Base-by-base conservation (phyloP, 2,797 vertebrate genomes). In the Dipus sagitta region DNA sequence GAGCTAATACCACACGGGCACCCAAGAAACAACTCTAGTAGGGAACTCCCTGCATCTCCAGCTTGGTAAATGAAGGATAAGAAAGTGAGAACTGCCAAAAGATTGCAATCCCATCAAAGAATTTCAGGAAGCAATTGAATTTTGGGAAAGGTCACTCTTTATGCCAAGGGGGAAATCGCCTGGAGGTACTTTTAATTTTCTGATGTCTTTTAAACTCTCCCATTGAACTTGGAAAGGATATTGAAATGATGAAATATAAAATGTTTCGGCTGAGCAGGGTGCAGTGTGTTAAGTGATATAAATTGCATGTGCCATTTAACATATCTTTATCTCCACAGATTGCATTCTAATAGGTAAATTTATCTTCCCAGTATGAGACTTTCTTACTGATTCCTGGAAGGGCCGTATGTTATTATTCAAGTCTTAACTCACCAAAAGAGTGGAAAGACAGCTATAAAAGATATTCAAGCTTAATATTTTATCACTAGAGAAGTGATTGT, bases 261-360 rank as follows among this genome's bases (percentile, higher is more conserved):
- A 80, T 60, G 42, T 82, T 94, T 91, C 86, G 52, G 79, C 83
- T 83, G 91, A 95, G 83, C 83, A 71, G 65, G 75, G n/a, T 93
- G 54, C 34, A 7, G 85, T 83, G 77, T 32, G 15, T 86, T 96
- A 94, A 93, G 87, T 74, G 71, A 92, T 92, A 72, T 79, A 88
- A 95, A 90, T 94, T 82, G 71, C 20, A 67, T 54, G 67, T 94
- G 86, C 72, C 89, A 62, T 95, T 94, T 95, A 93, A 88, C 83
- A 71, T 96, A 84, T 67, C 92, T 94, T 93, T 93, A 80, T 92
- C 91, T 84, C 86, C 47, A 34, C 75, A 86, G 34, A 94, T 82
- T 91, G 70, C 83, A 93, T 88, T 90, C 89, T 93, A 94, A 93
- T 80, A 90, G 83, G 71, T 83, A 92, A 90, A 95, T 95, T 96